These are phyloP conservation scores for Alloscopus bannaensis DNA, from an alignment of 2,888 invertebrate species.

Conservation along the genomic window DNA sequence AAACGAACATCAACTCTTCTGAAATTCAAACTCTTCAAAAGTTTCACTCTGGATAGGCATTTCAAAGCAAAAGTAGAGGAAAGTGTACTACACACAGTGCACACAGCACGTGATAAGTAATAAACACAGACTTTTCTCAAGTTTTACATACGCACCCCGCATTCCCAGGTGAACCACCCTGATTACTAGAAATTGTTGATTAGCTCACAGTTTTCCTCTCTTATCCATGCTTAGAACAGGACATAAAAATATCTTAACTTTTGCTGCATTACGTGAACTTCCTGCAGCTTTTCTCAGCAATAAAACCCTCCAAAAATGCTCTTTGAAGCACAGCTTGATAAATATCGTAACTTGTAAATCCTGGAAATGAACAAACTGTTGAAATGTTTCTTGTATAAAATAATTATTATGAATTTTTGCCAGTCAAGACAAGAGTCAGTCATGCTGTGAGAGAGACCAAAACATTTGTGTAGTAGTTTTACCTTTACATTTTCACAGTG, in stretches of 20 bases:
- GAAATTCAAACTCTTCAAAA: background rate
- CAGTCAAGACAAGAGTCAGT: background rate
- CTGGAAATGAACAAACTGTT: slow-evolving; percentile 7
- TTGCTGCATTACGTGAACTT: slow-evolving; percentile 35
- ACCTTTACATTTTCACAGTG: too few relatives aligned
- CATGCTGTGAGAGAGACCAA: slow-evolving; percentile 6
- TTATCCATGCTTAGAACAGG: background rate
- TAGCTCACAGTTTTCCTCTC: background rate
- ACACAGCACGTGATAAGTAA: slow-evolving; percentile 11
- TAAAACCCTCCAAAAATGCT: slow-evolving; percentile 5
- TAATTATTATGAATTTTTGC: slow-evolving; percentile 28
- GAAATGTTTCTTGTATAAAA: slow-evolving; percentile 8
- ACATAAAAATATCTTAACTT: background rate
- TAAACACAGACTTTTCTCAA: slow-evolving; percentile 21
- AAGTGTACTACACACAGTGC: too few relatives aligned
- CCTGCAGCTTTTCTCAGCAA: slow-evolving; percentile 23
- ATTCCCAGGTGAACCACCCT: background rate
- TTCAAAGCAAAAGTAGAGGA: background rate
- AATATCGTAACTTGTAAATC: slow-evolving; percentile 22
- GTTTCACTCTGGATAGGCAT: background rate
- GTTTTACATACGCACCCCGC: background rate
- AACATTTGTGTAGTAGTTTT: too few relatives aligned
- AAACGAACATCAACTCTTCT: too few relatives aligned
- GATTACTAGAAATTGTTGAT: slow-evolving; percentile 23
- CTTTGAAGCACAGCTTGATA: slow-evolving; percentile 33